These are phyloP conservation scores for Lerema accius DNA, from an alignment of 1,140 invertebrate species.

Conservation along the genomic window DNA sequence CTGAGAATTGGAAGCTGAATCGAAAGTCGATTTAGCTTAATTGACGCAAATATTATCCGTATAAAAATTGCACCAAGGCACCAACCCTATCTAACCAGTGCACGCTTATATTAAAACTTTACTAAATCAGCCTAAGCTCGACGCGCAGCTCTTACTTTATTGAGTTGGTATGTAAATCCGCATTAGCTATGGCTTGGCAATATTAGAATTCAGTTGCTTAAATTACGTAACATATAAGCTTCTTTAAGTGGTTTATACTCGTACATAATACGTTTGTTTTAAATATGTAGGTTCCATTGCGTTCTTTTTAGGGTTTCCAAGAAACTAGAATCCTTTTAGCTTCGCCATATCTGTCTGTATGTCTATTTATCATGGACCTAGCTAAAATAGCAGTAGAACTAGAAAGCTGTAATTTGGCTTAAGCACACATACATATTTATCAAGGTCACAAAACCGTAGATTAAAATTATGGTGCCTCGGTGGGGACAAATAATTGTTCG, in stretches of 20 bases:
- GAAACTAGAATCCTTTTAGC: too few species aligned
- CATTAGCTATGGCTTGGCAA: conserved; percentile 30
- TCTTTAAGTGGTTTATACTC: background rate
- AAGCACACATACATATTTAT: too few species aligned
- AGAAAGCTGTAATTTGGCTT: too few species aligned
- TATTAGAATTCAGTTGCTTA: conserved; percentile 23
- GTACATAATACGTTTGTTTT: background rate
- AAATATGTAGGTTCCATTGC: too few species aligned
- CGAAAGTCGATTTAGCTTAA: background rate
- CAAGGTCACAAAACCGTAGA: too few species aligned
- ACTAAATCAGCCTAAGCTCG: conserved; percentile 37
- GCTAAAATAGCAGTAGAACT: too few species aligned
- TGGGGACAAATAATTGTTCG: too few species aligned
- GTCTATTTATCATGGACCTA: too few species aligned
- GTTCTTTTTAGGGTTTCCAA: too few species aligned
- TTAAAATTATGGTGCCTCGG: too few species aligned
- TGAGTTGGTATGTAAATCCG: conserved; percentile 38
- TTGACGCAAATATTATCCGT: background rate
- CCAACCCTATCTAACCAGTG: conserved; percentile 13
- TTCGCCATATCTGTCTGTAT: too few species aligned
- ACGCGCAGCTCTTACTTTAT: conserved; percentile 37
- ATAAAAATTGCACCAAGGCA: background rate
- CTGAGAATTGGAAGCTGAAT: background rate
- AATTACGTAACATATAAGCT: background rate
- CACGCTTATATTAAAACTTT: conserved; percentile 32